These are phyloP conservation scores for Erebia epiphron DNA, from an alignment of 2,888 invertebrate genomes.

Conservation along the genomic window DNA sequence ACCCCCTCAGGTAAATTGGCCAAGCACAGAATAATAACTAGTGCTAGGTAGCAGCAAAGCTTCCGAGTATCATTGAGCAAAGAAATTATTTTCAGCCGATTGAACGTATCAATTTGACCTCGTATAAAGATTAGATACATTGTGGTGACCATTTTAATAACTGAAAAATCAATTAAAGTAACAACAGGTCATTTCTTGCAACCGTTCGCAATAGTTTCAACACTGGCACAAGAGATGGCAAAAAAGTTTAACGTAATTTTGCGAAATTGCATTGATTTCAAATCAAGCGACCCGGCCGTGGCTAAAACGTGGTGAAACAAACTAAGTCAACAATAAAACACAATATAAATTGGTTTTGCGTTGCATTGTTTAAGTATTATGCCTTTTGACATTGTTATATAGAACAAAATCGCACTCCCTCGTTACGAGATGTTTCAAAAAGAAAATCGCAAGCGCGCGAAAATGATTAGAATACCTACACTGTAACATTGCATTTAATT, in stretches of 20 bases:
- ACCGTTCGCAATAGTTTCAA: conserved; percentile 19
- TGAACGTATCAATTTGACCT: background rate
- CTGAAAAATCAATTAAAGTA: conserved; percentile 19
- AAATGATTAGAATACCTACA: background rate
- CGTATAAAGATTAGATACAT: background rate
- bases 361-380: conserved; percentile 9
- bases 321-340: conserved; percentile 8
- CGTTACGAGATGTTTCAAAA: background rate
- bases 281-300: conserved; percentile 11
- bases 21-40: too few relatives aligned
- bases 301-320: conserved; percentile 29
- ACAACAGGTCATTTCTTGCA: conserved; percentile 27
- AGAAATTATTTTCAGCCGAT: background rate
- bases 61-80: background rate
- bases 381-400: background rate
- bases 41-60: too few relatives aligned
- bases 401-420: too few relatives aligned
- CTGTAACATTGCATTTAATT: too few relatives aligned
- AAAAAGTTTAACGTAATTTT: conserved; percentile 32
- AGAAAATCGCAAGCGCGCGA: background rate
- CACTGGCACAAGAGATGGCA: conserved; percentile 30
- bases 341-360: conserved; percentile 25
- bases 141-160: conserved; percentile 12
- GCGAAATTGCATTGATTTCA: conserved; percentile 30
- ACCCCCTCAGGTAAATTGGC: too few relatives aligned